Conservation (phyloP, 2,888 invertebrate genomes). For the Epiblema foenella region DNA sequence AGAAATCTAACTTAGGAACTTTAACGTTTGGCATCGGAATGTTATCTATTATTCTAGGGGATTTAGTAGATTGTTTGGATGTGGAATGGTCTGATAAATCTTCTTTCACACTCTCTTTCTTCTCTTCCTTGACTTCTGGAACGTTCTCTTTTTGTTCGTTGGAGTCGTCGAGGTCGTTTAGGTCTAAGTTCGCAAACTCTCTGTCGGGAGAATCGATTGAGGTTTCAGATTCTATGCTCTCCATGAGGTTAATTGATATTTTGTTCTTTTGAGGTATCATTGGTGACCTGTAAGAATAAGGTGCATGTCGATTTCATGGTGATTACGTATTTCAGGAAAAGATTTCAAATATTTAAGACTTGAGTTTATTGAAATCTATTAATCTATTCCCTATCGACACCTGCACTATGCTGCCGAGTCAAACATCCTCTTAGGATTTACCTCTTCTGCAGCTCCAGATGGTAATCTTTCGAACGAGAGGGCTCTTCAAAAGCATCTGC, state of each 20-base stretch:
- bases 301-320: no score
- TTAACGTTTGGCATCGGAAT: constrained; percentile 71
- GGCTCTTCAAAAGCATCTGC: no score
- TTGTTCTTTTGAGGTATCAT: constrained; percentile 78
- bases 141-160: constrained; percentile 52
- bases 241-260: constrained; percentile 82
- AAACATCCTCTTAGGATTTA: no score
- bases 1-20: constrained; percentile 73
- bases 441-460: no score
- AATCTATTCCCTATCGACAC: no score
- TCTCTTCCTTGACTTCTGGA: constrained; percentile 63
- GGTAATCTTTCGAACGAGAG: no score
- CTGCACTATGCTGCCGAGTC: no score
- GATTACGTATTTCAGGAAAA: no score
- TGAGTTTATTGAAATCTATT: no score
- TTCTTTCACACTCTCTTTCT: constrained; percentile 63
- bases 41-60: constrained; percentile 56
- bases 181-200: constrained; percentile 76
- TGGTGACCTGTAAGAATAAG: constrained; percentile 74
- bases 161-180: constrained; percentile 74
- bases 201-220: constrained; percentile 80
- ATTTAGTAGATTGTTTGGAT: constrained; percentile 59
- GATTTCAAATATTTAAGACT: no score
- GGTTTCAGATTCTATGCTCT: constrained; percentile 82
- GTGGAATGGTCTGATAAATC: constrained; percentile 63